phyloP scores from a whole-genome alignment of 2,888 invertebrate genomes.

The Cerastis rubricosa region DNA sequence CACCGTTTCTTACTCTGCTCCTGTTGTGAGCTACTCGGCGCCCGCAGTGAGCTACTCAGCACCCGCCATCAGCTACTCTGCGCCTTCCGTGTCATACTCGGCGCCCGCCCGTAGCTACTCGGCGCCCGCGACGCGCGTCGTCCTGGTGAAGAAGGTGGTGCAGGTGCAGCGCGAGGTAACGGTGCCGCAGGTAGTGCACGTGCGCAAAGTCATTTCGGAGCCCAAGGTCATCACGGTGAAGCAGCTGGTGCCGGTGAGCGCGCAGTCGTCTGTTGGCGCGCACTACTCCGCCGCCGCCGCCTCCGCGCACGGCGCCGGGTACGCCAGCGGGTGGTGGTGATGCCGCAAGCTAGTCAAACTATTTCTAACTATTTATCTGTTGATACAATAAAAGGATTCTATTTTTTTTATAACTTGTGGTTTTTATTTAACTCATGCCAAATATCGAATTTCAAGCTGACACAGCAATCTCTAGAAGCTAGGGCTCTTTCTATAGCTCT shows the following conservation, averaged over 20 bases:
- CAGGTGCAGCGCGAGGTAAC: conserved; percentile 57
- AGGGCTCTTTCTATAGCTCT: no score
- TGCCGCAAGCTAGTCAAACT: background rate
- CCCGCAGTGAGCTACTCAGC: background rate
- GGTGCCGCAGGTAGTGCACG: conserved; percentile 57
- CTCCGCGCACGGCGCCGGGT: conserved; percentile 17
- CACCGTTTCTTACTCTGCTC: background rate
- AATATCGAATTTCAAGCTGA: background rate
- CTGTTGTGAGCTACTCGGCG: background rate
- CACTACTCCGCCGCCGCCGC: conserved; percentile 24
- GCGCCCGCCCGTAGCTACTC: background rate
- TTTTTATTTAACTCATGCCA: background rate
- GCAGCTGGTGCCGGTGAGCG: conserved; percentile 48
- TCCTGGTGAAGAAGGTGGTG: conserved; percentile 53
- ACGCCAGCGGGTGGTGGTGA: conserved; percentile 42
- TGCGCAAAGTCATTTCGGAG: conserved; percentile 57
- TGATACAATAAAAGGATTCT: conserved; percentile 11
- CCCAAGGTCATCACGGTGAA: conserved; percentile 55
- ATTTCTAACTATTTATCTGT: conserved; percentile 24
- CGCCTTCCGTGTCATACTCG: background rate
- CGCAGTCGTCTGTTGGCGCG: conserved; percentile 7
- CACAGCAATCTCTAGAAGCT: background rate
- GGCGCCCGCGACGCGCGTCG: background rate
- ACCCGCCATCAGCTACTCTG: background rate
- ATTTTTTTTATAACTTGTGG: conserved; percentile 4